Conservation (phyloP, 2,888 invertebrate species). For the Antheraea assamensis region DNA sequence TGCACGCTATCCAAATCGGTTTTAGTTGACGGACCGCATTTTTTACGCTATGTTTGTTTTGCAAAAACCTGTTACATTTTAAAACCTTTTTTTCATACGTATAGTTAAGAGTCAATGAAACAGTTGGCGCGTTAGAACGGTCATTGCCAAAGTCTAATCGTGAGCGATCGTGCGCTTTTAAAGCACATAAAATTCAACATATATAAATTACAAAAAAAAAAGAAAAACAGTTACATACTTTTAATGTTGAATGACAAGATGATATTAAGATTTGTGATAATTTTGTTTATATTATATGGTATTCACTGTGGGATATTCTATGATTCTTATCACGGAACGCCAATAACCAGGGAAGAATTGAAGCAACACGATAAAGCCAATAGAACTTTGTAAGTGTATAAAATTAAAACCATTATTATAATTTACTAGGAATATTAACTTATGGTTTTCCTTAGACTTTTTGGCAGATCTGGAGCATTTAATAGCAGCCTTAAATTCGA, state of each 20-base stretch:
- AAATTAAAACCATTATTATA: background rate
- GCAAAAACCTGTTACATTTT: background rate
- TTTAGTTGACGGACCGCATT: too few species aligned
- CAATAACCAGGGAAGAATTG: slow-evolving; percentile 47
- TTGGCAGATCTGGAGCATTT: too few species aligned
- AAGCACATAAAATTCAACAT: too few species aligned
- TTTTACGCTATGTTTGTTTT: background rate
- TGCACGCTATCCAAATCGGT: too few species aligned
- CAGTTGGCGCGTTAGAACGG: background rate
- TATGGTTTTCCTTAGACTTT: too few species aligned
- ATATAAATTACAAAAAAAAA: too few species aligned
- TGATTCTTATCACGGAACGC: slow-evolving; percentile 50
- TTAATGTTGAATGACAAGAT: too few species aligned
- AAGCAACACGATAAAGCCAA: slow-evolving; percentile 49
- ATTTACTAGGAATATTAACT: too few species aligned
- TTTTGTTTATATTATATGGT: slow-evolving; percentile 30
- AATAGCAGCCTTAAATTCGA: too few species aligned
- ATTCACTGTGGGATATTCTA: slow-evolving; percentile 39
- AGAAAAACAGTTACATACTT: too few species aligned
- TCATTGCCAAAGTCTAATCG: background rate
- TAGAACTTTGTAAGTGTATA: slow-evolving; percentile 56
- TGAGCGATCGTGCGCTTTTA: background rate
- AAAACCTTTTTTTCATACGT: background rate
- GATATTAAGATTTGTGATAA: slow-evolving; percentile 22
- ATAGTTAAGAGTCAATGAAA: too few species aligned